Evolutionary conservation across 2,888 invertebrate genomes (phyloP).

Genomic region (Pecten maximus): DNA sequence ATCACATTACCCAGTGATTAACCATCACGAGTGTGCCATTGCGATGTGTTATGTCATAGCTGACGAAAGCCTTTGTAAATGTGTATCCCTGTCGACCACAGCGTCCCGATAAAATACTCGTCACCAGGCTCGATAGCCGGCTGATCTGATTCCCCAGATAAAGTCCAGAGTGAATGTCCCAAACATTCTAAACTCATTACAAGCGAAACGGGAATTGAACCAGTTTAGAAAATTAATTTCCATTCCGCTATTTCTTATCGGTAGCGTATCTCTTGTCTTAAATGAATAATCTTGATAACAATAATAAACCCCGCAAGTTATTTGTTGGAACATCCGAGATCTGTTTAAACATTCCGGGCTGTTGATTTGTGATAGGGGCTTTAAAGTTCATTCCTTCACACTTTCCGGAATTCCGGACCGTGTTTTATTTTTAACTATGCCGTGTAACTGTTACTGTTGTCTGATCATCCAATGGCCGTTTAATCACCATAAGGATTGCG

Average conservation of each 20-base stretch:
- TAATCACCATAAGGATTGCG: slow-evolving; percentile 25
- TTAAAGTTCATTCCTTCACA: not conserved
- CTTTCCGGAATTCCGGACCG: slow-evolving; percentile 33
- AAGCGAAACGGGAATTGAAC: slow-evolving; percentile 1
- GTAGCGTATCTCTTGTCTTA: slow-evolving; percentile 23
- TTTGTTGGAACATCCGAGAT: slow-evolving; percentile 29
- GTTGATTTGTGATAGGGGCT: slow-evolving; percentile 4
- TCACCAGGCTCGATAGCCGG: not conserved
- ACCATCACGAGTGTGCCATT: not conserved
- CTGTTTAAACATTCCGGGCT: slow-evolving; percentile 20
- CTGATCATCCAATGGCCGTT: slow-evolving; percentile 19
- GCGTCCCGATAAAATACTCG: not conserved
- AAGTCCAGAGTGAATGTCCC: not conserved
- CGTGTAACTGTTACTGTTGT: slow-evolving; percentile 3
- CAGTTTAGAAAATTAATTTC: slow-evolving; percentile 30
- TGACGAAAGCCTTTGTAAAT: not conserved
- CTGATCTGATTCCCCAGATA: not conserved
- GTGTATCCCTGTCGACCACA: slow-evolving; percentile 20
- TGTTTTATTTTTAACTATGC: slow-evolving; percentile 1
- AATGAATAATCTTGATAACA: slow-evolving; percentile 28
- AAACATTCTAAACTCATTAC: slow-evolving; percentile 28
- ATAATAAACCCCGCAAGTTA: not conserved
- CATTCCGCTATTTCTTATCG: not conserved
- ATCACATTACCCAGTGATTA: not conserved
- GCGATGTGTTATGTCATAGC: not conserved